phyloP scores from a whole-genome alignment of 2,797 vertebrate species.

The Pipistrellus pygmaeus region DNA sequence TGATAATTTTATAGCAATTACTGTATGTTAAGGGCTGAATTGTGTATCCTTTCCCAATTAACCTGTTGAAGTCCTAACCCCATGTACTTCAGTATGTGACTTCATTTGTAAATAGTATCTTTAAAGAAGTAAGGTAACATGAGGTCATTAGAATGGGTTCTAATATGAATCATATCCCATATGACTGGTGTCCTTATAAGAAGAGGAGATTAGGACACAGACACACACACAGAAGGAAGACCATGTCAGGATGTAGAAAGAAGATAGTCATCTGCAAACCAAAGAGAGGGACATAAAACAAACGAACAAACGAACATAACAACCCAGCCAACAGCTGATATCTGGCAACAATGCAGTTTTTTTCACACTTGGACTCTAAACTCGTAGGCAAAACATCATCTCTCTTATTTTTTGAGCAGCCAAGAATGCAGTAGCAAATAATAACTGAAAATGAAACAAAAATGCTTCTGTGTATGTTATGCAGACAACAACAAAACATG shows the following conservation, averaged over 20 bases:
- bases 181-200: neutral
- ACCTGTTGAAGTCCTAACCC: neutral
- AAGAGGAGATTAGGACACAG: neutral
- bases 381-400: neutral
- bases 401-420: neutral
- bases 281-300: neutral
- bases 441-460: neutral
- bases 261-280: neutral
- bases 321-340: neutral
- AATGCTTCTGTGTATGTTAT: conserved; percentile 8
- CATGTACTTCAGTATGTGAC: neutral
- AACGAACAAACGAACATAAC: neutral
- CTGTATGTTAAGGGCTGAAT: fast-evolving
- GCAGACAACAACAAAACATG: neutral
- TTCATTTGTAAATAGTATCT: neutral
- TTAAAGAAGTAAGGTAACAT: neutral
- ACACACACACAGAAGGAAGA: too few species aligned
- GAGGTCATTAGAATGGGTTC: too few species aligned
- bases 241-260: neutral
- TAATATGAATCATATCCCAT: neutral
- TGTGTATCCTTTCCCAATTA: neutral
- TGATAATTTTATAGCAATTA: neutral
- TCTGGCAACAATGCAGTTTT: neutral
- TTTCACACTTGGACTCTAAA: neutral
- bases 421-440: neutral